Evolutionary conservation across 2,113 vertebrate species (phyloP).

Genomic region (Paedocypris sp.): DNA sequence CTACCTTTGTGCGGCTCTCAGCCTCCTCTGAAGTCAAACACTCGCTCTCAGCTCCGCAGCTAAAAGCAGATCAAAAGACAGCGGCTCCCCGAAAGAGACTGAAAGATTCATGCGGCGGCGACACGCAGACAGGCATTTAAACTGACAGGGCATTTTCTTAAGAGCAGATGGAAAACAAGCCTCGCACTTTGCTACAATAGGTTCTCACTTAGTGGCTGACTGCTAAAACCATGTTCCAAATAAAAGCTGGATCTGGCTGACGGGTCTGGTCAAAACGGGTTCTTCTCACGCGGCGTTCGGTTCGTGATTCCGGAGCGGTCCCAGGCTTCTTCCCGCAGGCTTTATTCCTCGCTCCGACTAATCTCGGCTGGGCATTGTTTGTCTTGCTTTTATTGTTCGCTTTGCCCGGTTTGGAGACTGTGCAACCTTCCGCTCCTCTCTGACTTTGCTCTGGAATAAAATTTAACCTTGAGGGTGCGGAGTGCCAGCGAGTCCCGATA

Average conservation of each 20-base stretch:
- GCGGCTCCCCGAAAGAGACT: not conserved
- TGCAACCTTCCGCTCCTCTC: constrained; percentile 30
- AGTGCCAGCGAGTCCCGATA: constrained; percentile 22
- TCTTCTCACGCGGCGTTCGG: not conserved
- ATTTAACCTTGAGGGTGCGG: constrained; percentile 22
- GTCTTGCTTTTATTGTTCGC: no score
- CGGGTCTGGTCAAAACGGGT: not conserved
- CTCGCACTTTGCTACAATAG: not conserved
- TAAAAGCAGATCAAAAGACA: not conserved
- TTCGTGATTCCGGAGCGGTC: not conserved
- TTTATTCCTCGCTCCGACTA: not conserved
- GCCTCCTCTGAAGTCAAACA: not conserved
- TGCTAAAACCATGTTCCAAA: not conserved
- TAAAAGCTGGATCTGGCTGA: not conserved
- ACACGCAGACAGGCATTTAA: not conserved
- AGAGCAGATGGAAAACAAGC: not conserved
- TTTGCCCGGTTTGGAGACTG: not conserved
- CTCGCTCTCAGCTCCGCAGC: not conserved
- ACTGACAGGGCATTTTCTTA: not conserved
- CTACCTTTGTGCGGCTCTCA: no score
- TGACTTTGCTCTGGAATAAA: constrained; percentile 11
- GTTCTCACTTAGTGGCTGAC: not conserved
- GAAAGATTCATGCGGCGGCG: not conserved
- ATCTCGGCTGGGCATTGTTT: not conserved
- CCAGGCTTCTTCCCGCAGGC: not conserved